Evolutionary conservation across 2,797 vertebrate species (phyloP).

Genomic region (Microchirus variegatus): DNA sequence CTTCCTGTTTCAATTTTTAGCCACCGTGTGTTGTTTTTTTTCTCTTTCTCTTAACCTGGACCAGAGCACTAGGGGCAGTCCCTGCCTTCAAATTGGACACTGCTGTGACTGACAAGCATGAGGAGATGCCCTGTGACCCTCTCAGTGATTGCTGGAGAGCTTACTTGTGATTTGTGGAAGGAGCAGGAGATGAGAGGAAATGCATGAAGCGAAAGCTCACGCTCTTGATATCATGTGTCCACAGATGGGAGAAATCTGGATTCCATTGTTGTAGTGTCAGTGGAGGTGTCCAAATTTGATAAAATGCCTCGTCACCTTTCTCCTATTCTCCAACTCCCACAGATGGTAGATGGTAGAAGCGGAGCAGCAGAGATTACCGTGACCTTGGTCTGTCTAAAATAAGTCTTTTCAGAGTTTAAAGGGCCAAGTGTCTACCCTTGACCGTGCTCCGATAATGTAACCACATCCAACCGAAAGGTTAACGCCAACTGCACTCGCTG

Average conservation of each 20-base stretch:
- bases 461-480: slow-evolving; percentile 15
- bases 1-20: slow-evolving; percentile 93
- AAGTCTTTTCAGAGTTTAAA: slow-evolving; percentile 31
- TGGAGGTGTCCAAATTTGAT: slow-evolving; percentile 60
- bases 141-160: slow-evolving; percentile 28
- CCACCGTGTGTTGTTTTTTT: slow-evolving; percentile 80
- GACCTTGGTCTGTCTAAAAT: slow-evolving; percentile 40
- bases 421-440: slow-evolving; percentile 7
- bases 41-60: slow-evolving; percentile 72
- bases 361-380: slow-evolving; percentile 33
- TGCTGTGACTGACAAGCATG: slow-evolving; percentile 67
- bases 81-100: slow-evolving; percentile 45
- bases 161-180: slow-evolving; percentile 52
- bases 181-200: slow-evolving; percentile 35
- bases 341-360: slow-evolving; percentile 39
- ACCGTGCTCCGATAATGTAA: slow-evolving; percentile 26
- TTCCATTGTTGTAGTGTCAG: slow-evolving; percentile 68
- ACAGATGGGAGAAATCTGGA: slow-evolving; percentile 54
- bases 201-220: slow-evolving; percentile 51
- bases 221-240: slow-evolving; percentile 50
- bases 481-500: slow-evolving; percentile 14
- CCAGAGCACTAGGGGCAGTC: slow-evolving; percentile 25
- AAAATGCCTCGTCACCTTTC: slow-evolving; percentile 55
- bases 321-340: slow-evolving; percentile 37
- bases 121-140: slow-evolving; percentile 75